Conservation (phyloP, 2,888 invertebrate genomes). For the Matsumyia berberina region DNA sequence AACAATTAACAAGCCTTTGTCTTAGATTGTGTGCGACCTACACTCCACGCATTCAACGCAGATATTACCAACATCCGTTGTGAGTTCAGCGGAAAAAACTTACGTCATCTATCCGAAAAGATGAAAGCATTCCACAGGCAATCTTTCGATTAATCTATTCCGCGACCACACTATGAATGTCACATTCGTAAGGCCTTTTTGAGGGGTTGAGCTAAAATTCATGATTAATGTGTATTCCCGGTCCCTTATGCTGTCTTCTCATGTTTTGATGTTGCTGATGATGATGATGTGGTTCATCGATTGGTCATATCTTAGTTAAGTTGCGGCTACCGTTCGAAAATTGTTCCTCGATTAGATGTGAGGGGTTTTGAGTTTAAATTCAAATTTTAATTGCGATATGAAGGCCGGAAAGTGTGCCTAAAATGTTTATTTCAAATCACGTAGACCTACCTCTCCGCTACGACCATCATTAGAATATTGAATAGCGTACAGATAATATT, state of each 20-base stretch:
- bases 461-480: not conserved
- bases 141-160: not conserved
- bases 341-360: not conserved
- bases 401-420: slow-evolving; percentile 1
- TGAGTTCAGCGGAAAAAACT: not conserved
- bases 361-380: not conserved
- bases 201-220: not conserved
- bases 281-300: not conserved
- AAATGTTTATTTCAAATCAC: not conserved
- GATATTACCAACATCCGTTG: not conserved
- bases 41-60: slow-evolving; percentile 18
- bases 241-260: not conserved
- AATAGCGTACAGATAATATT: not conserved
- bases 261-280: not conserved
- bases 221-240: not conserved
- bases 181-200: not conserved
- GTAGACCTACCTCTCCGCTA: not conserved
- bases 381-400: not conserved
- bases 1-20: not conserved
- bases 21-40: not conserved
- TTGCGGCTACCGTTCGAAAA: no score
- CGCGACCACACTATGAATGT: not conserved
- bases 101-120: slow-evolving; percentile 18
- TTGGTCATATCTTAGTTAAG: not conserved
- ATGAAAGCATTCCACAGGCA: slow-evolving; percentile 7